These are phyloP conservation scores for Ditylenchus weischeri DNA, from an alignment of 2,888 invertebrate species.

Conservation along the genomic window DNA sequence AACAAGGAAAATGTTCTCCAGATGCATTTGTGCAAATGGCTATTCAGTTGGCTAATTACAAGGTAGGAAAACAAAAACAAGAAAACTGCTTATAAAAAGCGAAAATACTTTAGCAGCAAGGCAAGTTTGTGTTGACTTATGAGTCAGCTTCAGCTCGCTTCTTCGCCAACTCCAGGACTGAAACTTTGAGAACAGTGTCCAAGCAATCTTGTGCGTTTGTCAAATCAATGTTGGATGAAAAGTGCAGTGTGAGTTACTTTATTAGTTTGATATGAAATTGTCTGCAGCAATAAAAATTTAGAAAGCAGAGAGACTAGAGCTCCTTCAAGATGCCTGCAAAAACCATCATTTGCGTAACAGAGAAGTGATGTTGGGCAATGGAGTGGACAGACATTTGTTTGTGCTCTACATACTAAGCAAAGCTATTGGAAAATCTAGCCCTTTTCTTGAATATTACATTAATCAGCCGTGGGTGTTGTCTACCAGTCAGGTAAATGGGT, in stretches of 20 bases:
- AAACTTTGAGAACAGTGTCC: conserved; percentile 27
- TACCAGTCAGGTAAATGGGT: conserved; percentile 66
- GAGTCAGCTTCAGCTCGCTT: conserved; percentile 25
- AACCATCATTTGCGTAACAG: background rate
- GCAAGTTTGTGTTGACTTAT: conserved; percentile 21
- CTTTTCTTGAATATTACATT: conserved; percentile 74
- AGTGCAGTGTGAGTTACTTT: conserved; percentile 1
- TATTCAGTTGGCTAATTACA: conserved; percentile 78
- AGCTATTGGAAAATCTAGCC: conserved; percentile 41
- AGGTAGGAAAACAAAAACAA: conserved; percentile 25
- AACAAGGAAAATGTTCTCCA: conserved; percentile 82
- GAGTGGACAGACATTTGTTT: conserved; percentile 94
- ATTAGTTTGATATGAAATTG: background rate
- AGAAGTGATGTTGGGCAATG: conserved; percentile 63
- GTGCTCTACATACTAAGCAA: conserved; percentile 89
- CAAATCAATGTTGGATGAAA: conserved; percentile 18
- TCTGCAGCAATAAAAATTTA: background rate
- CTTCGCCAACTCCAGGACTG: conserved; percentile 24
- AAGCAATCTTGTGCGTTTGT: conserved; percentile 30
- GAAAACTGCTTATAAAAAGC: background rate
- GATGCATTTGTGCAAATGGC: conserved; percentile 96
- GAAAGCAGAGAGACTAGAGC: conserved; percentile 2
- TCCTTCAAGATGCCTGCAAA: conserved; percentile 6
- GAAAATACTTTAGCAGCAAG: conserved; percentile 19
- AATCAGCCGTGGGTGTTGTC: conserved; percentile 96